Base-by-base conservation (phyloP, 2,113 vertebrate species). In the Pitta sordida region DNA sequence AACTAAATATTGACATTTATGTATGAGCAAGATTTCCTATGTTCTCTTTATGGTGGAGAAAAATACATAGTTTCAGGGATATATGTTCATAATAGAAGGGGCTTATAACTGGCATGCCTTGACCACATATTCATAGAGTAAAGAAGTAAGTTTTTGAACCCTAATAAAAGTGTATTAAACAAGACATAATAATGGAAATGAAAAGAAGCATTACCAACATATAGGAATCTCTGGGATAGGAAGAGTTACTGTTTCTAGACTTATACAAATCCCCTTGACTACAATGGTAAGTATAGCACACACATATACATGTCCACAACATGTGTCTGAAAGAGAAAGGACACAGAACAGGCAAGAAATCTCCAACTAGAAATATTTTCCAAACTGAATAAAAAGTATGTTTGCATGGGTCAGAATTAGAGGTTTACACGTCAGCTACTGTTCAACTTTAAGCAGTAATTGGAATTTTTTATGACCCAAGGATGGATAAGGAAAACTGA, bases 221-320 rank as follows among this genome's bases (percentile, higher is more conserved):
- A 44, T 0, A 56, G 21, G 13, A 55, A 48, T 24, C 21, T 6
- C 4, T 21, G 29, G 69, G 21, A 79, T 32, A n/a, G 32, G 23
- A 85, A 79, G 51, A 44, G 6, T 43, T 86, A 44, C 8, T 48
- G 14, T n/a, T 74, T 51, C 29, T 73, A 68, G 24, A 52, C 16
- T 46, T 30, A 22, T 0, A 36, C 18, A 81, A 71, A 75, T 60
- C 27, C n/a, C 64, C 23, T 53, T 49, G 63, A 26, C 29, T 29
- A 59, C 1, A 4, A 27, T 12, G 23, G 24, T 17, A 36, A 37
- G 1, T 18, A 37, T 0, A 64, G 63, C 16, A 39, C 24, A 62
- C 24, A 27, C 17, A 36, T 39, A 39, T 27, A 44, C 30, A 55
- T n/a, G 48, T 60, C 22, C 34, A 43, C 21, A 73, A 36, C 20